Percentiles rank a stretch among this genome's conserved stretches.
phyloP scores from a whole-genome alignment of 1,140 invertebrate genomes.

The Magallana ariakensis region DNA sequence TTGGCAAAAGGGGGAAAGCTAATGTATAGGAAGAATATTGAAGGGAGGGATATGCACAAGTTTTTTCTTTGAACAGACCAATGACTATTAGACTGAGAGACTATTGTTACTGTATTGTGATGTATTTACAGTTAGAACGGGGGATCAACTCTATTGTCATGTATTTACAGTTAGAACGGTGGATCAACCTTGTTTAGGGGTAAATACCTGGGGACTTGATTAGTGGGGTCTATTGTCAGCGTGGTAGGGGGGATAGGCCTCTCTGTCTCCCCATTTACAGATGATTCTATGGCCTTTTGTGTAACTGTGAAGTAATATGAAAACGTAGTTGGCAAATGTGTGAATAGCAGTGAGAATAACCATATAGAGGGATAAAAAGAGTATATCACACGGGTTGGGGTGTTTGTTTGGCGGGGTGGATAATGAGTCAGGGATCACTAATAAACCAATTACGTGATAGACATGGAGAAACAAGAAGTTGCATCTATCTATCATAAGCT shows the following conservation, averaged over 20 bases:
- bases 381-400: conserved; percentile 4
- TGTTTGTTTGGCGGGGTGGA: not conserved
- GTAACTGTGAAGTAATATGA: conserved; percentile 24
- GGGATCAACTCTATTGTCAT: not conserved
- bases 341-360: not conserved
- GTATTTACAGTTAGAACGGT: not conserved
- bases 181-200: conserved; percentile 10
- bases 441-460: conserved; percentile 2
- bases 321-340: not conserved
- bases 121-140: not conserved
- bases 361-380: conserved; percentile 11
- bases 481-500: conserved; percentile 1
- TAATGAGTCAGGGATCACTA: conserved; percentile 25
- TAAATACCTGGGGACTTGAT: not conserved
- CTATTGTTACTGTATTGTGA: not conserved
- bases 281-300: conserved; percentile 2
- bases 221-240: conserved; percentile 5
- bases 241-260: not conserved
- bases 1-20: not conserved
- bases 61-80: not conserved
- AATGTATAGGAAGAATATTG: not conserved
- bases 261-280: not conserved
- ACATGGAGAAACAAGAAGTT: not conserved
- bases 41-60: not conserved
- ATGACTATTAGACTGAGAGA: not conserved